phyloP scores from a whole-genome alignment of 2,797 vertebrate genomes.

The Cossypha caffra region DNA sequence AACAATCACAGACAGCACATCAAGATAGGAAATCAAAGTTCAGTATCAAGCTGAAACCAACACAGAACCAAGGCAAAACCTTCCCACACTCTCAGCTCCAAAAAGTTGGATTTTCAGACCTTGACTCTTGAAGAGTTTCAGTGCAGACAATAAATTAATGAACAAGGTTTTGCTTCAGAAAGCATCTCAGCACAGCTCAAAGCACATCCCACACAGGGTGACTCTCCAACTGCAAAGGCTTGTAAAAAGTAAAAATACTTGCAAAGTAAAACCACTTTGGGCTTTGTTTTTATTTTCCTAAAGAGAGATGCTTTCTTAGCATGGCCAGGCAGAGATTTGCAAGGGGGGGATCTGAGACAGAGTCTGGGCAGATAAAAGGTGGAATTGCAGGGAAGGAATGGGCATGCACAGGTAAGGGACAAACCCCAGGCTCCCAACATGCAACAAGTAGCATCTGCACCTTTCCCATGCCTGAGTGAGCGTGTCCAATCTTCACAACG shows the following conservation, averaged over 20 bases:
- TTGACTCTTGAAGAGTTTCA: neutral
- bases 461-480: constrained; percentile 99
- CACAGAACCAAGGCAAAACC: constrained; percentile 20
- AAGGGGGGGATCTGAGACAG: neutral
- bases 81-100: neutral
- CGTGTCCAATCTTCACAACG: constrained; percentile 98
- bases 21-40: neutral
- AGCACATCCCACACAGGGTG: rapidly evolving
- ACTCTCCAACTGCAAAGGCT: neutral
- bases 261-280: neutral
- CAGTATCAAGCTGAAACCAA: neutral
- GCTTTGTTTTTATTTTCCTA: neutral
- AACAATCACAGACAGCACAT: constrained; percentile 7
- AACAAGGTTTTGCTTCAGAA: neutral
- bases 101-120: neutral
- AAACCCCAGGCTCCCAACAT: neutral
- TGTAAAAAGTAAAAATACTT: too few relatives aligned
- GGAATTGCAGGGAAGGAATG: neutral
- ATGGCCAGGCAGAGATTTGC: neutral
- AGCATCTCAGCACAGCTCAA: neutral
- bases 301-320: neutral
- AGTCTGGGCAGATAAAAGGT: neutral
- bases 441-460: constrained; percentile 75
- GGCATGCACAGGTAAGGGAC: neutral
- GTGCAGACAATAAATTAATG: neutral